Evolutionary conservation across 1,140 invertebrate genomes (phyloP), one percentile per base, ranked within the genome.

Genomic region (Papilio glaucus): DNA sequence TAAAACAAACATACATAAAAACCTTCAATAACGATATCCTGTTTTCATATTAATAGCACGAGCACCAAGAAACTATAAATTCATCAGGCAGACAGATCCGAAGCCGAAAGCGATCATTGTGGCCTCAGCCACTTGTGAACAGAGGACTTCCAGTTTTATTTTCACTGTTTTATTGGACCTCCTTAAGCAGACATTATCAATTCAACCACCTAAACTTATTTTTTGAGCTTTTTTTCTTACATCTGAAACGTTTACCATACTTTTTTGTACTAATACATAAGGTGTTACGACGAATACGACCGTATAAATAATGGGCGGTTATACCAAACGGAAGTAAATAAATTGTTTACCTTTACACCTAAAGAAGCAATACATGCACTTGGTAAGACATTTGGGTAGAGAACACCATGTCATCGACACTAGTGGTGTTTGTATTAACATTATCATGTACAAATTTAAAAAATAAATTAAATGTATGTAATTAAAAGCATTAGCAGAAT

Each of bases 41-140:
- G 61, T 18, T 37, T 63, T 63, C 15, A 7, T 61, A 12, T 61
- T 33, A 63, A 38, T 33, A 63, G 61, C 0, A 5, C 33, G 37
- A 38, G 37, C 61, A 5, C 21, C n/a, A 39, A 39, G 57, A 63
- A 63, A 63, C 61, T 39, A 63, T 63, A 63, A 63, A 63, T 63
- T 63, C 37, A 63, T 63, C 61, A 38, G 37, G n/a, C 33, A 63
- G 61, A 63, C 61, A 63, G 61, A 63, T 63, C 33, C 33, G 61
- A 63, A 63, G 61, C 33, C 33, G 61, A 63, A 63, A 63, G 61
- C 61, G 61, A 63, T 63, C 61, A 63, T 63, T 63, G 61, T 39
- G 61, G 61, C 33, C 61, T 63, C 15, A 39, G 2, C 61, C 61
- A 63, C 61, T 63, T 62, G 33, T 39, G 15, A 18, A 18, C 13